Evolutionary conservation across 2,888 invertebrate species (phyloP), one percentile per base, ranked within the genome.

Genomic region (Spilarctia lutea): DNA sequence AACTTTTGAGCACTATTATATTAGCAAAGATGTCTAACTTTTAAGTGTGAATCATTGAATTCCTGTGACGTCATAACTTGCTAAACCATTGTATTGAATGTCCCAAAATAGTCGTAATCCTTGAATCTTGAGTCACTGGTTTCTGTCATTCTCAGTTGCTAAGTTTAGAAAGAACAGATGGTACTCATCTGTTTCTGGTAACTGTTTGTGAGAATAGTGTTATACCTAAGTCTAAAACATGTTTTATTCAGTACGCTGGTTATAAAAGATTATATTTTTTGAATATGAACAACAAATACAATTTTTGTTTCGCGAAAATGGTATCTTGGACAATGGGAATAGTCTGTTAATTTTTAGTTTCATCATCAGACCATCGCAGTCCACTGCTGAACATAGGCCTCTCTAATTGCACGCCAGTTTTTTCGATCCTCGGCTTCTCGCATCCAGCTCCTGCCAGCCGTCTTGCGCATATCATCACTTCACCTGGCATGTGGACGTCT

Each of bases 111-210:
- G 35, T n/a, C 65, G 35, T 39, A 66, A 66, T 66, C 65, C 39
- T 66, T 66, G 24, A 35, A 39, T 35, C 24, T 66, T 66, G 65
- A 66, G 39, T 66, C 65, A 66, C 65, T 66, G 65, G n/a, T 66
- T 66, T 35, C 35, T 72, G 48, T 72, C 45, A 20, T 24, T 33
- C 65, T 52, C n/a, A 48, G 35, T 16, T 48, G 66, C 33, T 65
- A 72, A 65, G 48, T 48, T 24, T 66, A 39, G 65, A 66, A 27
- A 66, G 35, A 66, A 39, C 65, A 39, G 63, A 63, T 63, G 20
- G 4, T 10, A n/a, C 24, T n/a, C 24, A 24, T 39, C 65, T 24
- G 1, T 66, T 39, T 66, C 65, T 35, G 24, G 35, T n/a, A 39
- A 66, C 65, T 66, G 65, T 56, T 56, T 11, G n/a, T 0, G n/a